Conservation (phyloP, 2,888 invertebrate genomes). For the Melanchra persicariae region DNA sequence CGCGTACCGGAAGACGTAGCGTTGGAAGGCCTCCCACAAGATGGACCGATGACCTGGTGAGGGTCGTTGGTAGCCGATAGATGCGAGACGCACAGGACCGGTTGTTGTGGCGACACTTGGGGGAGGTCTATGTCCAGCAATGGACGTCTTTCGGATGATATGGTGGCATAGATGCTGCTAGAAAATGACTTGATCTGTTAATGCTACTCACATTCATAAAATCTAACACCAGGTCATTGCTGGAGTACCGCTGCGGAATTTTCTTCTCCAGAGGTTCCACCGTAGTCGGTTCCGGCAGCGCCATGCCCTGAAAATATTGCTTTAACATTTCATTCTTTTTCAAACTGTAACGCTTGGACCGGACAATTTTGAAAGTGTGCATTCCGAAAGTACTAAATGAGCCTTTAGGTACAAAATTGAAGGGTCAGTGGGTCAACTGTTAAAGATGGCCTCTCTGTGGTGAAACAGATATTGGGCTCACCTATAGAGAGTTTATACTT, state of each 20-base stretch:
- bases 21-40: too few species aligned
- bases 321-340: conserved; percentile 19
- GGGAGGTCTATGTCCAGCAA: too few species aligned
- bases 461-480: too few species aligned
- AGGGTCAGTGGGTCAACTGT: not conserved
- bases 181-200: too few species aligned
- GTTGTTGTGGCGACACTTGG: too few species aligned
- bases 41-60: too few species aligned
- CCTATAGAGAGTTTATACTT: too few species aligned
- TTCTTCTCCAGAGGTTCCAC: conserved; percentile 96
- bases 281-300: conserved; percentile 97
- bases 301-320: conserved; percentile 94
- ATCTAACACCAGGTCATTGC: conserved; percentile 93
- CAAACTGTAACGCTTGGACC: not conserved
- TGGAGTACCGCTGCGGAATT: conserved; percentile 93
- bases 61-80: too few species aligned
- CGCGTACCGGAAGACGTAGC: too few species aligned
- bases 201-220: conserved; percentile 93
- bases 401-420: not conserved
- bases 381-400: not conserved
- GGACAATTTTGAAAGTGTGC: not conserved
- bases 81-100: too few species aligned
- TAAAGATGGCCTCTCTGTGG: not conserved
- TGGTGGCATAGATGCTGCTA: too few species aligned
- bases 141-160: too few species aligned